Evolutionary conservation across 2,888 invertebrate species (phyloP).

Genomic region (Hedya salicella): DNA sequence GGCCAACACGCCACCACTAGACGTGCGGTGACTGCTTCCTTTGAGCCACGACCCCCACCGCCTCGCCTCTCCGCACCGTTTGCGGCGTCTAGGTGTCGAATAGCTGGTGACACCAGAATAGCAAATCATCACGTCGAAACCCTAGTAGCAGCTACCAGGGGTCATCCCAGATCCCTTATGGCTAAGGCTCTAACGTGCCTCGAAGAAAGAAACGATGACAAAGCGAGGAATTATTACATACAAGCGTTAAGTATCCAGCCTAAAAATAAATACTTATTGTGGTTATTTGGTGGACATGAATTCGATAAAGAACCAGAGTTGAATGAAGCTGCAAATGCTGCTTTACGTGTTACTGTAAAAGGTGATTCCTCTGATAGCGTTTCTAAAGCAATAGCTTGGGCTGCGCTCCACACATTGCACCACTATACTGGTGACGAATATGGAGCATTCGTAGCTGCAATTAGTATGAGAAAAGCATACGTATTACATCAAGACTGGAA

Average conservation of each 20-base stretch:
- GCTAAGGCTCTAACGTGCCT: conserved; percentile 67
- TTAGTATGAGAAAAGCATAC: conserved; percentile 73
- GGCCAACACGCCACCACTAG: conserved; percentile 72
- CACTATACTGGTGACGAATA: conserved; percentile 60
- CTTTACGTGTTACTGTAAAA: conserved; percentile 72
- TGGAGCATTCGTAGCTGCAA: conserved; percentile 70
- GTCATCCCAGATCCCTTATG: conserved; percentile 65
- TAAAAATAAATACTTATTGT: conserved; percentile 70
- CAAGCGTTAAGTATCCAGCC: conserved; percentile 62
- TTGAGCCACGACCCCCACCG: conserved; percentile 70
- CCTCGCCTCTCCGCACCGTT: conserved; percentile 52
- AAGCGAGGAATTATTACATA: conserved; percentile 63
- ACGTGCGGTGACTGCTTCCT: conserved; percentile 74
- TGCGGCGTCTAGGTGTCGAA: conserved; percentile 65
- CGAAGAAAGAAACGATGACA: conserved; percentile 61
- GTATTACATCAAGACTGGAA: conserved; percentile 69
- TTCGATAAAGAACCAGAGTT: conserved; percentile 61
- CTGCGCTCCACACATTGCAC: conserved; percentile 70
- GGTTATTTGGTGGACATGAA: conserved; percentile 69
- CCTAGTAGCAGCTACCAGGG: conserved; percentile 56
- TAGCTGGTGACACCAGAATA: conserved; percentile 66
- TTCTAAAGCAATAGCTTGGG: conserved; percentile 75
- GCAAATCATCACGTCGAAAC: conserved; percentile 59
- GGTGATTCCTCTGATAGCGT: conserved; percentile 72
- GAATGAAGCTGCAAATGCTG: conserved; percentile 60